phyloP scores from a whole-genome alignment of 2,113 vertebrate genomes.

The Illadopsis cleaveri region DNA sequence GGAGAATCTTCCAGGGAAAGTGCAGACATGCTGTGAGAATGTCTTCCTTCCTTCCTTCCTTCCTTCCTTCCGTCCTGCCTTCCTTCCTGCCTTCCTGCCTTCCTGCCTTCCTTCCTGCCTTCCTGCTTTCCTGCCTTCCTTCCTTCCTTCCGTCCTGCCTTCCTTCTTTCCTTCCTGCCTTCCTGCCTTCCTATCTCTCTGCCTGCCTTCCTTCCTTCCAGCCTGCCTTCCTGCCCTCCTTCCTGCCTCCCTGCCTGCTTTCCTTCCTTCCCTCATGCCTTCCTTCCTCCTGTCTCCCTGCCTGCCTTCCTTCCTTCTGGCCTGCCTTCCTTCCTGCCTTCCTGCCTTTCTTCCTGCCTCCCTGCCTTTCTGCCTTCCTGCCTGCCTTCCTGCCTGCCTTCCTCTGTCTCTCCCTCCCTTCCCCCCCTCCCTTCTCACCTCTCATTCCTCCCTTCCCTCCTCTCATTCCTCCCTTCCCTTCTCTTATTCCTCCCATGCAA shows the following conservation, averaged over 20 bases:
- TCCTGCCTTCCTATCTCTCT: too few relatives aligned
- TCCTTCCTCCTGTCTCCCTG: too few relatives aligned
- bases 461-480: too few relatives aligned
- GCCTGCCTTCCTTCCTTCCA: background rate
- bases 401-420: background rate
- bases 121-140: background rate
- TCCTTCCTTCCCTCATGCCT: background rate
- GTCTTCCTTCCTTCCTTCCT: too few relatives aligned
- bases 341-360: background rate
- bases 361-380: background rate
- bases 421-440: background rate
- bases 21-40: background rate
- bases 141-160: too few relatives aligned
- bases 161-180: too few relatives aligned
- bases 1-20: background rate
- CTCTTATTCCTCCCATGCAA: background rate
- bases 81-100: background rate
- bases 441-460: too few relatives aligned
- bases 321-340: background rate
- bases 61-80: background rate
- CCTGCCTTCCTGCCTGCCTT: too few relatives aligned
- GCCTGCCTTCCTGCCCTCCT: background rate
- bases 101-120: too few relatives aligned
- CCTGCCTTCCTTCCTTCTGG: background rate
- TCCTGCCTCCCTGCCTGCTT: background rate